A percentile compares a stretch with the other conserved stretches of the same genome.
These are phyloP conservation scores for Beroe forskalii DNA, from an alignment of 37 sponge, comb jelly and placozoan species.

Conservation along the genomic window DNA sequence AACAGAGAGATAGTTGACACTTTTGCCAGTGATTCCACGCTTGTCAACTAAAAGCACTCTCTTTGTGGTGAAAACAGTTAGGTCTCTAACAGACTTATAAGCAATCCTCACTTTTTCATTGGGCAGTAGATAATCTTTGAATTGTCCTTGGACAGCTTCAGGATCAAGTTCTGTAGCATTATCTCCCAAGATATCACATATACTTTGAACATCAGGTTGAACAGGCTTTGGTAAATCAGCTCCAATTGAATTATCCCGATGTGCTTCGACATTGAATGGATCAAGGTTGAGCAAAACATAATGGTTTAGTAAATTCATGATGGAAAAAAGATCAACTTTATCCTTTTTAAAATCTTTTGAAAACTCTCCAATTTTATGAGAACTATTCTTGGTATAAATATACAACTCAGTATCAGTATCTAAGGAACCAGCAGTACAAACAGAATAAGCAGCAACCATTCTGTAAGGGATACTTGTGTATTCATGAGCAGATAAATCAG, in stretches of 20 bases:
- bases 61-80: neutral
- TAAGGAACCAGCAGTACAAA: neutral
- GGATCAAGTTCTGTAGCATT: neutral
- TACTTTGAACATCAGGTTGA: neutral
- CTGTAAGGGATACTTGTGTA: neutral
- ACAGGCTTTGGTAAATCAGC: neutral
- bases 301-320: neutral
- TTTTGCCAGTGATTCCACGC: neutral
- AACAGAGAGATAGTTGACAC: neutral
- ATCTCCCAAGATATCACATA: neutral
- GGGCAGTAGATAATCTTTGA: neutral
- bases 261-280: neutral
- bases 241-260: neutral
- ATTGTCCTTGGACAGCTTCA: neutral
- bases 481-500: neutral
- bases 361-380: neutral
- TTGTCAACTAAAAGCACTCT: neutral
- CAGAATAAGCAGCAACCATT: neutral
- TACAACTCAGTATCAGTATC: neutral
- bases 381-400: neutral
- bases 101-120: neutral
- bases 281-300: neutral
- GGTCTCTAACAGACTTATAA: neutral
- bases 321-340: neutral
- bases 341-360: neutral